phyloP scores from a whole-genome alignment of 2,113 vertebrate genomes.

The Stegastes partitus region DNA sequence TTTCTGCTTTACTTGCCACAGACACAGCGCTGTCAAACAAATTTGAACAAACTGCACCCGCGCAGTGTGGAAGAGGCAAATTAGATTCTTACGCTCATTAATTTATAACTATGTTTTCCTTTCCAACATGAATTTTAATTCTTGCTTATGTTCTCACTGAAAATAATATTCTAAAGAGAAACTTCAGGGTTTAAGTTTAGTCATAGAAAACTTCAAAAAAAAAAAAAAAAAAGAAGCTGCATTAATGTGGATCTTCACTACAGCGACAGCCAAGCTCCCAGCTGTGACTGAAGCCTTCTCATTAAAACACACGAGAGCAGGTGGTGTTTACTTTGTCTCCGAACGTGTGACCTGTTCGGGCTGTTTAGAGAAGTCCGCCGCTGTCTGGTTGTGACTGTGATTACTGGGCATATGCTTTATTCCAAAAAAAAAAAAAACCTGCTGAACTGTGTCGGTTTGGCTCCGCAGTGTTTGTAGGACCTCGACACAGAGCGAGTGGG shows the following conservation, averaged over 20 bases:
- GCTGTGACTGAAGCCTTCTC: constrained; percentile 3
- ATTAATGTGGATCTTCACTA: neutral
- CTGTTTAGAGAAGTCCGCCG: constrained; percentile 5
- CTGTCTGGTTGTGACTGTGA: constrained; percentile 26
- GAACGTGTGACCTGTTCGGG: constrained; percentile 15
- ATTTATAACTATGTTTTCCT: neutral
- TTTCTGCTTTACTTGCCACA: too few relatives aligned
- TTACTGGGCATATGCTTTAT: constrained; percentile 8
- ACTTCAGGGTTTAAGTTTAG: too few relatives aligned
- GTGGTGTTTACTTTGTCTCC: constrained; percentile 24
- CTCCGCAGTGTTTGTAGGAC: constrained; percentile 15
- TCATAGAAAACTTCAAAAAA: neutral
- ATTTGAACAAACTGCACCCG: neutral
- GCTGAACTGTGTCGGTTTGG: constrained; percentile 45
- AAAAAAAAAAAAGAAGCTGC: too few relatives aligned
- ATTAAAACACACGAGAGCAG: constrained; percentile 14
- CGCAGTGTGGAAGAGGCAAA: neutral
- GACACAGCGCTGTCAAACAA: neutral
- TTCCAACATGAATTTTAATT: neutral
- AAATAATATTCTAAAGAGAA: too few relatives aligned
- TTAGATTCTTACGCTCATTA: neutral
- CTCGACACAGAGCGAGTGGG: constrained; percentile 37
- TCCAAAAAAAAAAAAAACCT: neutral
- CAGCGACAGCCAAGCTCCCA: too few relatives aligned
- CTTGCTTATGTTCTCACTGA: neutral